These are phyloP conservation scores for Listrodromus nycthemerus DNA, from an alignment of 2,888 invertebrate genomes.

Conservation along the genomic window DNA sequence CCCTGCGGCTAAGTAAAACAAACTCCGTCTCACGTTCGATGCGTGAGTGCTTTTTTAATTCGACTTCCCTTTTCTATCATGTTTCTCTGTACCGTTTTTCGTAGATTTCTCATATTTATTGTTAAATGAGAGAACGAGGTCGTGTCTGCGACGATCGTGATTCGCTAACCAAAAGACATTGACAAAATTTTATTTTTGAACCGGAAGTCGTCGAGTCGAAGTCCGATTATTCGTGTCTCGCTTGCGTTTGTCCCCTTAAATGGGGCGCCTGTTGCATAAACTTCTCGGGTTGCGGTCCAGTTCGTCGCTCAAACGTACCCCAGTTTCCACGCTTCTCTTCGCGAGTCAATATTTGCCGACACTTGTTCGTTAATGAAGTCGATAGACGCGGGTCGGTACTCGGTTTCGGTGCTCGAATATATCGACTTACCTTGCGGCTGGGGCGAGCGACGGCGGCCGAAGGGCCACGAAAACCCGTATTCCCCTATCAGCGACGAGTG, in stretches of 20 bases:
- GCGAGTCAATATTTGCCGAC: conserved; percentile 82
- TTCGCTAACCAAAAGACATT: not conserved
- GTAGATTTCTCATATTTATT: conserved; percentile 5
- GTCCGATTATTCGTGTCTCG: not conserved
- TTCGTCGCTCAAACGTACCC: conserved; percentile 70
- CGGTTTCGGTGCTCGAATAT: conserved; percentile 73
- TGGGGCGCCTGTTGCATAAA: not conserved
- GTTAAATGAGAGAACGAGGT: not conserved
- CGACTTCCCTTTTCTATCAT: conserved; percentile 14
- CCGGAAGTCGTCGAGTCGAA: not conserved
- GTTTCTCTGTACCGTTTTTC: conserved; percentile 17
- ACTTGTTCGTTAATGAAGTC: conserved; percentile 81
- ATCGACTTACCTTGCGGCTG: conserved; percentile 61
- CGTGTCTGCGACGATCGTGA: not conserved
- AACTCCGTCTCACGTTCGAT: conserved; percentile 35
- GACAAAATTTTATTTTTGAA: not conserved
- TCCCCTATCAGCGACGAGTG: conserved; percentile 25
- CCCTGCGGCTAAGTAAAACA: conserved; percentile 37
- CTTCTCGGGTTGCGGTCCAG: conserved; percentile 14
- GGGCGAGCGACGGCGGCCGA: conserved; percentile 14
- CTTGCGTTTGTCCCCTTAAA: not conserved
- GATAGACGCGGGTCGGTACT: conserved; percentile 70
- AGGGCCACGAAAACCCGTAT: conserved; percentile 2
- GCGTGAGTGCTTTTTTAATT: conserved; percentile 48
- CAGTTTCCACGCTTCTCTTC: conserved; percentile 73